Base-by-base conservation (phyloP, 2,888 invertebrate species). In the Aricia artaxerxes region DNA sequence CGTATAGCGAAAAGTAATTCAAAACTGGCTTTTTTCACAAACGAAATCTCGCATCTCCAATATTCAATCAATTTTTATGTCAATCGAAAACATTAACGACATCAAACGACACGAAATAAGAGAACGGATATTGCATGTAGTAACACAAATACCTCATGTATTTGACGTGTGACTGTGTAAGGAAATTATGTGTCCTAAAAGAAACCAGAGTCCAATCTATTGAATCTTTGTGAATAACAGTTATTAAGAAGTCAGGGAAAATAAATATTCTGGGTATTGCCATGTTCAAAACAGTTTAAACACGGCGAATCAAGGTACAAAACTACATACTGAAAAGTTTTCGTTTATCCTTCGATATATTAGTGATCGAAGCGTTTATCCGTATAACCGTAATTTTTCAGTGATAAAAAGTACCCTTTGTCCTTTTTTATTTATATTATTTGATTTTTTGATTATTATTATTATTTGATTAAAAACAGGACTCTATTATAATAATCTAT, bases 171-270 rank as follows among this genome's bases (percentile, higher is more conserved):
- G 24, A 24, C 24, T 24, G 0, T 24, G 57, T 79, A 77, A 83
- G 86, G 86, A 86, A 86, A 86, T 86, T 84, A 83, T 83, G 84
- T 80, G 85, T 85, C 86, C 82, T 35, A 35, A 69, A 69, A 69
- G 69, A 69, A 69, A 69, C 69, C 35, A 38, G 6, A 11, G 69
- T 69, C 69, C 69, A 38, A 69, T 38, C 38, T 69, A 69, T 69
- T 69, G 69, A 5, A 38, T 31, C 5, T 38, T 38, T 69, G 69
- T 13, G 35, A 35, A 69, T 38, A 38, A 69, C 69, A 69, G 69
- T 35, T 69, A 69, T 69, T 35, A 13, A 38, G 16, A 16, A 69
- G 38, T 69, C 4, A 16, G 69, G 61, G 35, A 35, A 35, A 35
- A 35, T 35, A 35, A 35, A 1, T 35, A 40, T 40, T 5, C 40